Evolutionary conservation across 2,113 vertebrate genomes (phyloP).

Genomic region (Phycodurus eques): DNA sequence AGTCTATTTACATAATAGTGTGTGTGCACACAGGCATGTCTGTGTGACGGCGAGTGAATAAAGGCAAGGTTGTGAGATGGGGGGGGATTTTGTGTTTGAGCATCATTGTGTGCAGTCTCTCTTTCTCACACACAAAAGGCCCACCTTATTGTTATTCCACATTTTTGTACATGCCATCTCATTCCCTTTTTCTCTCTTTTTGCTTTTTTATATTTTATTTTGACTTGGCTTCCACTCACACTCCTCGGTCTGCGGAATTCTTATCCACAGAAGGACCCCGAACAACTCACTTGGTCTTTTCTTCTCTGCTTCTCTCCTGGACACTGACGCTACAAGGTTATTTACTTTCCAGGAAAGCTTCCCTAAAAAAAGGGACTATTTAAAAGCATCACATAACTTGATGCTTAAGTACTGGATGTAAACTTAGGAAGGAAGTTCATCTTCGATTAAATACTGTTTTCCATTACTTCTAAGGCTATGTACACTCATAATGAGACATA

Average conservation of each 20-base stretch:
- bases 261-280: slow-evolving; percentile 52
- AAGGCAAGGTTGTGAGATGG: slow-evolving; percentile 54
- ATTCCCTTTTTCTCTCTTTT: slow-evolving; percentile 37
- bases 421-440: background rate
- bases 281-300: slow-evolving; percentile 44
- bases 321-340: slow-evolving; percentile 46
- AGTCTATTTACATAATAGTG: slow-evolving; percentile 77
- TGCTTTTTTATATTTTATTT: slow-evolving; percentile 37
- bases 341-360: slow-evolving; percentile 40
- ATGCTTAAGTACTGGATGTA: background rate
- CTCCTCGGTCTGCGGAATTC: slow-evolving; percentile 43
- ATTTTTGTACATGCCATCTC: slow-evolving; percentile 58
- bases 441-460: background rate
- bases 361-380: slow-evolving; percentile 10
- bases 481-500: background rate
- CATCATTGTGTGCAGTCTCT: slow-evolving; percentile 62
- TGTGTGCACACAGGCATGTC: slow-evolving; percentile 66
- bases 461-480: background rate
- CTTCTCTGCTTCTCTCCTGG: slow-evolving; percentile 37
- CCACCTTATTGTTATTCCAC: slow-evolving; percentile 65
- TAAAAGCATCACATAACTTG: slow-evolving; percentile 14
- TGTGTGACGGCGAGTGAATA: slow-evolving; percentile 62
- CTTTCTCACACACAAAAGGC: slow-evolving; percentile 58
- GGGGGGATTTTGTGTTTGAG: slow-evolving; percentile 60
- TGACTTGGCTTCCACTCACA: slow-evolving; percentile 48